Conservation (phyloP, 1,140 invertebrate species). For the Cardiocondyla obscurior region DNA sequence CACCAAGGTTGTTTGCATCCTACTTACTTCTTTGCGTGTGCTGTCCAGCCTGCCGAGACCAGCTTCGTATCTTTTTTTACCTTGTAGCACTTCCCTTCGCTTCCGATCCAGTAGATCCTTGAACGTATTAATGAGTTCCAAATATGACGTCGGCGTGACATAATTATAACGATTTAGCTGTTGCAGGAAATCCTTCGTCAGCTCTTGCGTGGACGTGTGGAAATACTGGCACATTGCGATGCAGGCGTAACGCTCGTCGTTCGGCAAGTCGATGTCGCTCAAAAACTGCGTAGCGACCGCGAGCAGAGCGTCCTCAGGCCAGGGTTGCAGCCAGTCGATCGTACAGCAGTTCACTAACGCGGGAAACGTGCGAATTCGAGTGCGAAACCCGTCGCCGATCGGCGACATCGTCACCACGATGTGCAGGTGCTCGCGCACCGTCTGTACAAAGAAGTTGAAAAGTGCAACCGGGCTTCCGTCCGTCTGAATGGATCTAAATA, state of each 20-base stretch:
- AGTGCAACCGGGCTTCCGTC: constrained; percentile 94
- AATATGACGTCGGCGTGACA: constrained; percentile 97
- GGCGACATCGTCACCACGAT: constrained; percentile 96
- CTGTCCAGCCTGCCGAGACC: constrained; percentile 94
- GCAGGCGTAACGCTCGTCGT: constrained; percentile 88
- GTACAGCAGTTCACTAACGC: constrained; percentile 98
- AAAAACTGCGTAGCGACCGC: constrained; percentile 96
- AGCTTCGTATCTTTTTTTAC: constrained; percentile 91
- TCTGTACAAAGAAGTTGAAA: constrained; percentile 95
- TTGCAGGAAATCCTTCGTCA: constrained; percentile 89
- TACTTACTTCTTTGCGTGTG: constrained; percentile 92
- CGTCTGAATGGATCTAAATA: constrained; percentile 91
- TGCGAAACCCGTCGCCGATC: constrained; percentile 93
- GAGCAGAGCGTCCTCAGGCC: constrained; percentile 97
- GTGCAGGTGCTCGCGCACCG: constrained; percentile 95
- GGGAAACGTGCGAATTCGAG: constrained; percentile 95
- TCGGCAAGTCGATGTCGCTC: constrained; percentile 91
- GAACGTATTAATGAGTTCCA: constrained; percentile 96
- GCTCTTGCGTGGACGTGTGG: constrained; percentile 92
- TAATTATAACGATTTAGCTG: constrained; percentile 91
- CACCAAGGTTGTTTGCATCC: constrained; percentile 93
- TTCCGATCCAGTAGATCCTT: constrained; percentile 91
- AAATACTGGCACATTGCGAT: constrained; percentile 96
- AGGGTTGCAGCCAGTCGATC: constrained; percentile 98
- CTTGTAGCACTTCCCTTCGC: constrained; percentile 86